Evolutionary conservation across 2,113 vertebrate genomes (phyloP).

Genomic region (Erpornis zantholeuca): DNA sequence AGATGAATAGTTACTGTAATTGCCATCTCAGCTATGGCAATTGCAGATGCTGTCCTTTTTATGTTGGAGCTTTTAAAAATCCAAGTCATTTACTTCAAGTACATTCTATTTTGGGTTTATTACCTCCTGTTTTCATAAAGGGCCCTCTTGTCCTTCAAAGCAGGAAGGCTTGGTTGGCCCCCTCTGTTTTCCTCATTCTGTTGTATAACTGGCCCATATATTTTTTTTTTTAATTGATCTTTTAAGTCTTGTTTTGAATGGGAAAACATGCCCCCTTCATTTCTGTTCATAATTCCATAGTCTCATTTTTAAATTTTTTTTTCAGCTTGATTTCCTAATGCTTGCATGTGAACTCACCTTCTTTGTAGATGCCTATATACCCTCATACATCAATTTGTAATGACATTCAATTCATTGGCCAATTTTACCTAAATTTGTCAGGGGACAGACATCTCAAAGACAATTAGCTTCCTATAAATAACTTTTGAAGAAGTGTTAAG

Average conservation of each 20-base stretch:
- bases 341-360: not conserved
- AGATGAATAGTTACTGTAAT: not conserved
- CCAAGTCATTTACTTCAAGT: not conserved
- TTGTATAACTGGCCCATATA: not conserved
- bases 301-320: not conserved
- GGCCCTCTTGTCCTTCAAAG: constrained; percentile 23
- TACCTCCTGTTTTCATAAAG: not conserved
- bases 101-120: not conserved
- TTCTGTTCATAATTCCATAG: not conserved
- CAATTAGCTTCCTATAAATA: not conserved
- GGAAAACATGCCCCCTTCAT: not conserved
- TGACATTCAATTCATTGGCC: not conserved
- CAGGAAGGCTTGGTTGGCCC: not conserved
- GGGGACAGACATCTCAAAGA: not conserved
- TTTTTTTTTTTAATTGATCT: not conserved
- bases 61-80: not conserved
- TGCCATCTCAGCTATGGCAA: not conserved
- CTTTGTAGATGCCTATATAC: not conserved
- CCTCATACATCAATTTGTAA: not conserved
- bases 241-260: not conserved
- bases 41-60: not conserved
- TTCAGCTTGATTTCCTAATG: not conserved
- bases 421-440: not conserved
- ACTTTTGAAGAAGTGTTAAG: not conserved
- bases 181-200: not conserved